These are phyloP conservation scores for Congeria kusceri DNA, from an alignment of 2,888 invertebrate genomes.

Conservation along the genomic window DNA sequence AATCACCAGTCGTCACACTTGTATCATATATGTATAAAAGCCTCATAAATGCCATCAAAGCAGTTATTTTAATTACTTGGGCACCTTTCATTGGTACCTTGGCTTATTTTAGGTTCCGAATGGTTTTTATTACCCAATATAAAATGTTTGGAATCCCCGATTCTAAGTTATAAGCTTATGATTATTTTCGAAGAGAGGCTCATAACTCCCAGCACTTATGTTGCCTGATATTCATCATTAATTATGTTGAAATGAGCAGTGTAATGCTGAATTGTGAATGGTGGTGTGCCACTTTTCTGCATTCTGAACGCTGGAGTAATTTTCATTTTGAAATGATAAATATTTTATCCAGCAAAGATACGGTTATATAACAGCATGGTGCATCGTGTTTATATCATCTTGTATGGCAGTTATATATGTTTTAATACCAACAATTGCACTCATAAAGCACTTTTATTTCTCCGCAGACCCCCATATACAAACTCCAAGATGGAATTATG, in stretches of 20 bases:
- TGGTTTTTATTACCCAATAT: conserved; percentile 59
- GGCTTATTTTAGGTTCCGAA: conserved; percentile 44
- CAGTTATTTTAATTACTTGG: conserved; percentile 50
- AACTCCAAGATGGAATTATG: too few relatives aligned
- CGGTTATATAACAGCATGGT: too few relatives aligned
- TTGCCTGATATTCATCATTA: conserved; percentile 55
- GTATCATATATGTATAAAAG: background rate
- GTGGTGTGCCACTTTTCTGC: too few relatives aligned
- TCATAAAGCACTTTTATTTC: too few relatives aligned
- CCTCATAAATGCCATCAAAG: conserved; percentile 36
- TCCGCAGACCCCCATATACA: too few relatives aligned
- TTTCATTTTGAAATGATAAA: too few relatives aligned
- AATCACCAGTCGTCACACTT: too few relatives aligned
- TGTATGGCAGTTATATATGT: too few relatives aligned
- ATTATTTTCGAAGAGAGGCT: conserved; percentile 50
- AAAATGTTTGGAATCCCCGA: conserved; percentile 41
- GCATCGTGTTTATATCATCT: too few relatives aligned
- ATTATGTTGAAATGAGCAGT: conserved; percentile 49
- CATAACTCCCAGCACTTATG: conserved; percentile 38
- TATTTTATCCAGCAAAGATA: too few relatives aligned
- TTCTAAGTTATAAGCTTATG: conserved; percentile 52
- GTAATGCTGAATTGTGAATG: conserved; percentile 3
- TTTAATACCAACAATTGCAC: too few relatives aligned
- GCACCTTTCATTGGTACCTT: conserved; percentile 35
- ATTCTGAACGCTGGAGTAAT: too few relatives aligned